A percentile compares a stretch with the other conserved stretches of the same genome.
phyloP scores from a whole-genome alignment of 2,797 vertebrate species.

The Poecilia wingei region DNA sequence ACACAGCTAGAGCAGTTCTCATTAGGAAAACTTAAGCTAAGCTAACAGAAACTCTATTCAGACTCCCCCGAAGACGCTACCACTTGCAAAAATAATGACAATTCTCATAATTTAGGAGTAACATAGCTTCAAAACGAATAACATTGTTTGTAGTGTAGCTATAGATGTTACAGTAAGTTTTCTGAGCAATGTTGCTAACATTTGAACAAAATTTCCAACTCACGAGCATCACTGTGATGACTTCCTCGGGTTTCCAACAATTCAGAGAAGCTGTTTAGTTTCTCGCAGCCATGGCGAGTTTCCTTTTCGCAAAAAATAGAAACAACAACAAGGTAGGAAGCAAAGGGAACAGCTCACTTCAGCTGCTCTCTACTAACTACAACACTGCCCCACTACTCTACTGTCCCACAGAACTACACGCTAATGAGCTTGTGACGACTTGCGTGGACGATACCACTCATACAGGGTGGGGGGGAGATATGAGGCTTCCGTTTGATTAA shows the following conservation, averaged over 20 bases:
- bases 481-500: background rate
- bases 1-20: constrained; percentile 29
- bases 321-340: constrained; percentile 38
- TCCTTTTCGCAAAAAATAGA: constrained; percentile 8
- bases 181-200: constrained; percentile 28
- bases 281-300: constrained; percentile 48
- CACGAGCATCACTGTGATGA: constrained; percentile 62
- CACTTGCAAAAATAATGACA: background rate
- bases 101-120: background rate
- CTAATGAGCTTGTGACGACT: constrained; percentile 71
- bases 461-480: background rate
- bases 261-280: constrained; percentile 36
- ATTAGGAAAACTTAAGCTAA: constrained; percentile 65
- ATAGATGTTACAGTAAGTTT: constrained; percentile 9
- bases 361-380: constrained; percentile 57
- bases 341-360: constrained; percentile 30
- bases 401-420: constrained; percentile 60
- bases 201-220: constrained; percentile 53
- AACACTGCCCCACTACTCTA: constrained; percentile 54
- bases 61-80: background rate
- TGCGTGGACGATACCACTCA: constrained; percentile 46
- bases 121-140: constrained; percentile 15
- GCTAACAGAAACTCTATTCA: constrained; percentile 35
- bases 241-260: constrained; percentile 32
- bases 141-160: constrained; percentile 11